phyloP scores from a whole-genome alignment of 2,888 invertebrate genomes.

The Eupithecia subfuscata region DNA sequence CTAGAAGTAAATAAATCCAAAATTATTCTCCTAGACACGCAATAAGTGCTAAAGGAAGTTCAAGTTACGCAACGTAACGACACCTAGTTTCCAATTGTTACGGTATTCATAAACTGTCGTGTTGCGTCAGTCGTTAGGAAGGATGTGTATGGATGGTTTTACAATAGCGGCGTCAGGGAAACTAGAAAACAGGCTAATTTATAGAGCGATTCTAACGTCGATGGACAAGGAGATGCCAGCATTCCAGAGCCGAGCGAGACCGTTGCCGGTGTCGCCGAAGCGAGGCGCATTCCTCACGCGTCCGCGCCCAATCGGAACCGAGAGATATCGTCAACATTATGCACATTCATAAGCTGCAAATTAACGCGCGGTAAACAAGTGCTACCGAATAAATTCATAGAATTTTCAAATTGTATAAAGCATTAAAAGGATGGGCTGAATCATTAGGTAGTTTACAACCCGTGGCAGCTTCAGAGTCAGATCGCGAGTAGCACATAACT shows the following conservation, averaged over 20 bases:
- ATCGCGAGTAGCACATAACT: background rate
- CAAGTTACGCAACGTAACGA: conserved; percentile 23
- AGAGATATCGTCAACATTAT: conserved; percentile 62
- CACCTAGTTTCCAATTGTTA: conserved; percentile 29
- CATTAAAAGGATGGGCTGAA: background rate
- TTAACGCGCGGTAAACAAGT: conserved; percentile 11
- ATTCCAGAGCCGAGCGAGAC: conserved; percentile 53
- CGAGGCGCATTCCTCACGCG: conserved; percentile 76
- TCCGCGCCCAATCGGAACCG: conserved; percentile 76
- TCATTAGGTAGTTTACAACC: background rate
- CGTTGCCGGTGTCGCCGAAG: conserved; percentile 72
- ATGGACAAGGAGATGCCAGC: conserved; percentile 55
- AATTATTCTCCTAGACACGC: conserved; percentile 9
- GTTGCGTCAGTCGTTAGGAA: conserved; percentile 26
- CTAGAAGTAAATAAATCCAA: conserved; percentile 5
- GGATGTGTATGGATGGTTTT: background rate
- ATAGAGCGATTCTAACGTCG: conserved; percentile 36
- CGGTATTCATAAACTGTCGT: conserved; percentile 32
- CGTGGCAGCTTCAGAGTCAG: background rate
- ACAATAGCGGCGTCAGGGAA: conserved; percentile 29
- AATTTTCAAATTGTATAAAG: conserved; percentile 2
- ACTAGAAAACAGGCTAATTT: conserved; percentile 40
- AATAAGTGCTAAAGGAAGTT: conserved; percentile 16
- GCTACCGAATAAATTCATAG: background rate
- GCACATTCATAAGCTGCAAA: conserved; percentile 47